A percentile compares a stretch with the other conserved stretches of the same genome.
These are phyloP conservation scores for Acrocyrtus sp. DNA, from an alignment of 2,888 invertebrate genomes.

Conservation along the genomic window DNA sequence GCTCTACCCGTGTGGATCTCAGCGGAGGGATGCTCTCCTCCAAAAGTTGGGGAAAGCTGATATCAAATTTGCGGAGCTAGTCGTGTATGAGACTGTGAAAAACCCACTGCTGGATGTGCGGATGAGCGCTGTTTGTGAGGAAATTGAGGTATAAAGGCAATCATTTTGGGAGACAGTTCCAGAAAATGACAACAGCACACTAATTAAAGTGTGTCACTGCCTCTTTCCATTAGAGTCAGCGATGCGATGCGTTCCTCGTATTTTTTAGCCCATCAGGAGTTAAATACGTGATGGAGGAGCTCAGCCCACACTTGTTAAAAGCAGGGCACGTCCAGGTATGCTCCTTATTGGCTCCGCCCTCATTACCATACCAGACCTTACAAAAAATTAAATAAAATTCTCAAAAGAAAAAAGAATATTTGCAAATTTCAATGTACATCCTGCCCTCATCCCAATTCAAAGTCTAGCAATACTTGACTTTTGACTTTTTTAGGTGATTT, in stretches of 20 bases:
- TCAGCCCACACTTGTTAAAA: no score
- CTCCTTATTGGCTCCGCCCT: no score
- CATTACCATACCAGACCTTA: no score
- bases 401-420: no score
- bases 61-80: slow-evolving; percentile 23
- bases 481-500: slow-evolving; percentile 47
- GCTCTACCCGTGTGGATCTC: slow-evolving; percentile 52
- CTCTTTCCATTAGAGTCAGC: neutral
- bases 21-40: slow-evolving; percentile 38
- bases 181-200: no score
- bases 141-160: slow-evolving; percentile 3
- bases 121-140: neutral
- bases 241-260: neutral
- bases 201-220: neutral
- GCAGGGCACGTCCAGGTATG: no score
- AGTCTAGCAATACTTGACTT: neutral
- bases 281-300: slow-evolving; percentile 34
- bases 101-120: slow-evolving; percentile 24
- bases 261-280: slow-evolving; percentile 59
- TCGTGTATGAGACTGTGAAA: slow-evolving; percentile 42
- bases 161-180: no score
- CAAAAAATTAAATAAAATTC: no score
- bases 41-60: slow-evolving; percentile 11
- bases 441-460: no score
- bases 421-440: neutral